A percentile compares a stretch with the other conserved stretches of the same genome.
These are phyloP conservation scores for Drosophila longiperda DNA, from an alignment of 2,888 invertebrate species.

Conservation along the genomic window DNA sequence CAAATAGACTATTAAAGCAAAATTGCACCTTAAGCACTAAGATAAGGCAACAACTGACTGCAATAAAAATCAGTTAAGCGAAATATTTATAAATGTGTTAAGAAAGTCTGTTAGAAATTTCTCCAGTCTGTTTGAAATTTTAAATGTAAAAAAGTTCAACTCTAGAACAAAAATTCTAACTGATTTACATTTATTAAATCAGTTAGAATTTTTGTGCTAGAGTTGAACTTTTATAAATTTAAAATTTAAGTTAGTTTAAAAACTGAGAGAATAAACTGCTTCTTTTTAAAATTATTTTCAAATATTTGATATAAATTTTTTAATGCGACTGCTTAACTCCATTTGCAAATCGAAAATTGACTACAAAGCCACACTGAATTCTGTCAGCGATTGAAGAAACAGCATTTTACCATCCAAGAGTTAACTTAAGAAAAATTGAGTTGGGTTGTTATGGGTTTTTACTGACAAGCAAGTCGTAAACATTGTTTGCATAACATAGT, in stretches of 20 bases:
- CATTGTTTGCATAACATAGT: constrained; percentile 45
- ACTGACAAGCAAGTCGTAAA: constrained; percentile 5
- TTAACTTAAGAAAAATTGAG: not conserved
- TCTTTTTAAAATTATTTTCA: too few relatives aligned
- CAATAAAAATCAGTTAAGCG: not conserved
- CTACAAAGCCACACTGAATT: not conserved
- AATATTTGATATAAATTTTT: too few relatives aligned
- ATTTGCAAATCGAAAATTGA: not conserved
- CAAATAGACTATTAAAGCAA: not conserved
- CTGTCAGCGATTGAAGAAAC: not conserved
- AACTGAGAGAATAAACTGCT: too few relatives aligned
- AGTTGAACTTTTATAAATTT: too few relatives aligned
- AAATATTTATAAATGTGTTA: not conserved
- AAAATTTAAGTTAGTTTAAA: too few relatives aligned
- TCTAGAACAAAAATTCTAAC: not conserved
- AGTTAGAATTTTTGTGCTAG: too few relatives aligned
- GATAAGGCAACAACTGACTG: not conserved
- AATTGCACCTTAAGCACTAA: too few relatives aligned
- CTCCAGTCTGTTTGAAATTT: not conserved
- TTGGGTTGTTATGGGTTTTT: not conserved
- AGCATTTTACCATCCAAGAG: constrained; percentile 6
- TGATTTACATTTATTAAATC: too few relatives aligned
- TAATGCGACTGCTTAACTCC: too few relatives aligned
- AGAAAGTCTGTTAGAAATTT: not conserved
- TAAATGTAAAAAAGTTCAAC: not conserved